These are phyloP conservation scores for Carassius carassius DNA, from an alignment of 2,113 vertebrate genomes.

Conservation along the genomic window DNA sequence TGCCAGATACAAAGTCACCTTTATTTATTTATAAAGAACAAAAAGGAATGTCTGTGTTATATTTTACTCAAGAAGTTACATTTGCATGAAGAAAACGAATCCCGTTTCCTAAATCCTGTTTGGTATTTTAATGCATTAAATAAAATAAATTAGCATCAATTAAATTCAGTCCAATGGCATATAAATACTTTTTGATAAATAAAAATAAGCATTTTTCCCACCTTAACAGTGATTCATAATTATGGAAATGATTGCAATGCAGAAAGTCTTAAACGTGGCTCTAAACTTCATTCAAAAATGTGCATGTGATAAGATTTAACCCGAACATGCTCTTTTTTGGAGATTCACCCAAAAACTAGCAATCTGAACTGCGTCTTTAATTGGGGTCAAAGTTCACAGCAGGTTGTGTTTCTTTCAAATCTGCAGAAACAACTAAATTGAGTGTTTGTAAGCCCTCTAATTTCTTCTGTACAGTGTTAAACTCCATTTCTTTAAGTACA, in stretches of 20 bases:
- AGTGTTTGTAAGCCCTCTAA: too few species aligned
- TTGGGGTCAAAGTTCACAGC: not conserved
- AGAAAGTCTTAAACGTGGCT: not conserved
- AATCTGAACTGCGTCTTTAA: not conserved
- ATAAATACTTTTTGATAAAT: not conserved
- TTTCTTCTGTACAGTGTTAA: conserved; percentile 21
- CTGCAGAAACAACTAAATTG: too few species aligned
- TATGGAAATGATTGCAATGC: not conserved
- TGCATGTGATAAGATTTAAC: not conserved
- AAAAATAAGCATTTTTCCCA: not conserved
- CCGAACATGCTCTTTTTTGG: not conserved
- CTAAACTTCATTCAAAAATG: conserved; percentile 1
- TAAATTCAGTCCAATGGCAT: too few species aligned
- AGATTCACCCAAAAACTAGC: not conserved
- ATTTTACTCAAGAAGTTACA: not conserved
- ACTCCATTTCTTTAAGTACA: not conserved
- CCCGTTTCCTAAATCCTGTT: too few species aligned
- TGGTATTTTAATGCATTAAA: too few species aligned
- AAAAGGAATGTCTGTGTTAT: not conserved
- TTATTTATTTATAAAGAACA: not conserved
- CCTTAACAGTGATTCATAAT: not conserved
- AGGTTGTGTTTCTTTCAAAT: too few species aligned
- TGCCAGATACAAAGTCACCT: not conserved
- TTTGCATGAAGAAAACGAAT: not conserved
- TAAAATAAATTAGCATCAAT: too few species aligned